Percentiles rank a stretch among this genome's conserved stretches.
phyloP scores from a whole-genome alignment of 2,888 invertebrate genomes.

The Agapostemon virescens region DNA sequence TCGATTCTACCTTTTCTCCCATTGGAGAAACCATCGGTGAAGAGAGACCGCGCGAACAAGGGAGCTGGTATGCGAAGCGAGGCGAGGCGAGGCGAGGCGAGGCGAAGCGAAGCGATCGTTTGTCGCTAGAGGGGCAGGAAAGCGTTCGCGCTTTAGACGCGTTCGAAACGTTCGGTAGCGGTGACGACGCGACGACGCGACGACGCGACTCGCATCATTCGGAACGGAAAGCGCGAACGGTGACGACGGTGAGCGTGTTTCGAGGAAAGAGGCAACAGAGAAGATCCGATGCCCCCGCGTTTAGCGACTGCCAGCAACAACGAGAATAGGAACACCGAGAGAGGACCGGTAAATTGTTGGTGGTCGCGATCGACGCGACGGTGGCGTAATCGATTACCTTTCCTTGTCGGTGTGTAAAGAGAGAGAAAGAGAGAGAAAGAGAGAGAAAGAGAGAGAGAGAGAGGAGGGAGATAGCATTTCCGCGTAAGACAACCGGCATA shows the following conservation, averaged over 20 bases:
- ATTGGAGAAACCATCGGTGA: neutral
- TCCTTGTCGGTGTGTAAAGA: neutral
- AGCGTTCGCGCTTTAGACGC: neutral
- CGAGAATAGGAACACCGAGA: constrained; percentile 4
- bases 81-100: neutral
- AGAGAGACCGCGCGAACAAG: neutral
- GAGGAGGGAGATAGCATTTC: too few species aligned
- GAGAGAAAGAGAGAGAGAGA: too few species aligned
- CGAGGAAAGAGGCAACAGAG: too few species aligned
- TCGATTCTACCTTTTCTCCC: neutral
- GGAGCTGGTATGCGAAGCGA: neutral
- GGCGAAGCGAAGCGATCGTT: neutral
- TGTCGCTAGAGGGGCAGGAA: neutral
- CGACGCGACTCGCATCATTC: neutral
- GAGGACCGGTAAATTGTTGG: neutral
- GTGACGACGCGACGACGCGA: too few species aligned
- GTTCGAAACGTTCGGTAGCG: neutral
- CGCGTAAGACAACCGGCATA: neutral
- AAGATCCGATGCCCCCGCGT: neutral
- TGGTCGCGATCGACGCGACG: constrained; percentile 5
- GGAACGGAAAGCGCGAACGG: neutral
- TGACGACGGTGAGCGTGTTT: neutral
- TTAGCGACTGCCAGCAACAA: neutral
- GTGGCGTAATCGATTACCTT: constrained; percentile 20
- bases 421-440: too few species aligned